Conservation (phyloP, 2,113 vertebrate genomes). For the Heptranchias perlo region DNA sequence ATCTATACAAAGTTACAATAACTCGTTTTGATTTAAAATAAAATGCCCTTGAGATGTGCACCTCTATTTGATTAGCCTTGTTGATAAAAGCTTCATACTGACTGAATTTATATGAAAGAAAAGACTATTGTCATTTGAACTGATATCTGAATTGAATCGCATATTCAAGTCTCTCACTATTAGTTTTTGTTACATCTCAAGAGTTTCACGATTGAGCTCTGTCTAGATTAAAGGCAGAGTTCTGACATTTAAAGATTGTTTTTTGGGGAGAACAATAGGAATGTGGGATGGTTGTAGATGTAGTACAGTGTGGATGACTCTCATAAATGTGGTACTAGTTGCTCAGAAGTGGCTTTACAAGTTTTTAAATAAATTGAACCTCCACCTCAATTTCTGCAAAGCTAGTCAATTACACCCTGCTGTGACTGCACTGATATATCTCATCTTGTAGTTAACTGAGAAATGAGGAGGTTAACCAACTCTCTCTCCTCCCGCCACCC, state of each 20-base stretch:
- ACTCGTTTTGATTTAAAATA: no score
- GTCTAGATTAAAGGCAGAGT: neutral
- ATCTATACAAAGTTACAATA: no score
- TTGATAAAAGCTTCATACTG: neutral
- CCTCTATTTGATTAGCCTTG: neutral
- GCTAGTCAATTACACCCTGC: neutral
- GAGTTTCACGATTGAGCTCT: neutral
- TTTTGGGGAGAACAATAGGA: neutral
- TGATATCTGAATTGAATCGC: neutral
- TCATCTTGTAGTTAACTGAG: neutral
- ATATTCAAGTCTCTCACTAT: neutral
- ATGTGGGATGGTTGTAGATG: neutral
- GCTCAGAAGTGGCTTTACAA: neutral
- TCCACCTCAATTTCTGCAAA: neutral
- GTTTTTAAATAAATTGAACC: neutral
- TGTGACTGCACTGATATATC: neutral
- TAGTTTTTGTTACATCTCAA: neutral
- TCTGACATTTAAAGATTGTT: neutral
- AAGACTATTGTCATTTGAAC: neutral
- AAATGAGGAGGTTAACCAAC: neutral
- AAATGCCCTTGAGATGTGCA: no score
- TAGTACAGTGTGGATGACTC: neutral
- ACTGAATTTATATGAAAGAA: neutral
- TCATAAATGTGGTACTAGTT: neutral
- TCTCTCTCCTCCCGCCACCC: neutral